Base-by-base conservation (phyloP, 2,113 vertebrate genomes). In the Rhineura floridana region DNA sequence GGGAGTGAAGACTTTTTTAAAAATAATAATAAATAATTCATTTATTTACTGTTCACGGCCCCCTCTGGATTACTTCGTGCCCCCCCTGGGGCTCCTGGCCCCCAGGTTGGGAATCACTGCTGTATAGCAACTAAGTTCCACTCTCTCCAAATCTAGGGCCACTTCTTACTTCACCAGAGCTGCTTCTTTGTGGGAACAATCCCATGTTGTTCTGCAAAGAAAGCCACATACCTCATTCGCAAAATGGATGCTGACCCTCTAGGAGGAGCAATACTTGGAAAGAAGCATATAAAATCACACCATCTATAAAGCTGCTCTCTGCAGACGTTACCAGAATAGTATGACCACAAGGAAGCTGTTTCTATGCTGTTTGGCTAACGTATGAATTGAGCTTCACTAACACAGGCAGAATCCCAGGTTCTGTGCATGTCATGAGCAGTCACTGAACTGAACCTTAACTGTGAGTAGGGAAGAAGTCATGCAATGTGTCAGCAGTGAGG, bases 391-490 rank as follows among this genome's bases (percentile, higher is more conserved):
- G 23, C 5, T 13, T 73, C 6, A 19, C 19, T 63, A 81, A 28
- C 11, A 63, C 12, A 63, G 6, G 25, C 33, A 65, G 80, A 65
- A 82, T 65, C 44, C 28, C 55, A 82, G 28, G 28, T 65, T 33
- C 59, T 65, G 62, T 30, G 13, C 30, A 33, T 78, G 25, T 50
- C 76, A n/a, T 78, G 76, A 78, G 5, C 46, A 50, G 13, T 30
- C 25, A 6, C 44, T 30, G 25, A 23, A 9, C 6, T 33, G 11
- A 48, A 82, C 46, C 6, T 33, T 48, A 72, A 87, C 39, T 48
- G 36, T 36, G 44, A 92, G 48, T 55, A 25, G n/a, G 44, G 76
- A 83, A 81, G 15, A 81, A 80, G 65, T 23, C 87, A 33, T 17
- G 0, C 17, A 10, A 3, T 17, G 1, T 23, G 44, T 89, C 62